A percentile compares a stretch with the other conserved stretches of the same genome.
These are phyloP conservation scores for Polydrusus pterygomalis DNA, from an alignment of 2,888 invertebrate species.

Conservation along the genomic window DNA sequence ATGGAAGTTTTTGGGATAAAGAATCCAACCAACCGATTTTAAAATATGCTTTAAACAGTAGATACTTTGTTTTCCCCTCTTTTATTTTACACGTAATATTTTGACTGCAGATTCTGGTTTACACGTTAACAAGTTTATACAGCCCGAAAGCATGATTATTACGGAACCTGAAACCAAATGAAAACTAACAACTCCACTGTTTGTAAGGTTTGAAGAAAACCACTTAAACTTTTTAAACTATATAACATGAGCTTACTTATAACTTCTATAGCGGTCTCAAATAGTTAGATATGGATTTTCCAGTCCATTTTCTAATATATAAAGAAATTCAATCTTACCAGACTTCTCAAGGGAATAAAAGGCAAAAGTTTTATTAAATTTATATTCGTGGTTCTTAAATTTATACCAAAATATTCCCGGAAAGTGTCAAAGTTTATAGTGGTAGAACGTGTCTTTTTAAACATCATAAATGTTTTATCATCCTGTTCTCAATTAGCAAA, in stretches of 20 bases:
- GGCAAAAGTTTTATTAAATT: slow-evolving; percentile 54
- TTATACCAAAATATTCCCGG: slow-evolving; percentile 49
- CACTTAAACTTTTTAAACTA: slow-evolving; percentile 41
- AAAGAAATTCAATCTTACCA: slow-evolving; percentile 54
- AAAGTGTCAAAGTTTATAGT: slow-evolving; percentile 42
- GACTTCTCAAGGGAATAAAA: slow-evolving; percentile 47
- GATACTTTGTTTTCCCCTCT: neutral
- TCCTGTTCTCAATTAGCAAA: neutral
- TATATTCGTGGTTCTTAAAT: slow-evolving; percentile 47
- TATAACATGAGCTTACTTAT: slow-evolving; percentile 45
- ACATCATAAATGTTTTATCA: slow-evolving; percentile 26
- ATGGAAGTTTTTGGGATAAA: neutral
- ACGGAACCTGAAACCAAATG: too few relatives aligned
- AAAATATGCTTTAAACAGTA: slow-evolving; percentile 1
- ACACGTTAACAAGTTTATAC: neutral
- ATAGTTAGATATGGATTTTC: slow-evolving; percentile 54
- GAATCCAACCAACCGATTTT: neutral
- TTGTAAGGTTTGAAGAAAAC: neutral
- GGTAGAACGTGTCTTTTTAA: slow-evolving; percentile 21
- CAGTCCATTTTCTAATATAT: slow-evolving; percentile 55
- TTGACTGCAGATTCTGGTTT: neutral
- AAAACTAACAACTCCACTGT: too few relatives aligned
- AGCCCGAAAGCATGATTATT: neutral
- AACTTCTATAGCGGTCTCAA: slow-evolving; percentile 53
- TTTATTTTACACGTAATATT: neutral